Evolutionary conservation across 2,113 vertebrate genomes (phyloP).

Genomic region (Gymnorhina tibicen): DNA sequence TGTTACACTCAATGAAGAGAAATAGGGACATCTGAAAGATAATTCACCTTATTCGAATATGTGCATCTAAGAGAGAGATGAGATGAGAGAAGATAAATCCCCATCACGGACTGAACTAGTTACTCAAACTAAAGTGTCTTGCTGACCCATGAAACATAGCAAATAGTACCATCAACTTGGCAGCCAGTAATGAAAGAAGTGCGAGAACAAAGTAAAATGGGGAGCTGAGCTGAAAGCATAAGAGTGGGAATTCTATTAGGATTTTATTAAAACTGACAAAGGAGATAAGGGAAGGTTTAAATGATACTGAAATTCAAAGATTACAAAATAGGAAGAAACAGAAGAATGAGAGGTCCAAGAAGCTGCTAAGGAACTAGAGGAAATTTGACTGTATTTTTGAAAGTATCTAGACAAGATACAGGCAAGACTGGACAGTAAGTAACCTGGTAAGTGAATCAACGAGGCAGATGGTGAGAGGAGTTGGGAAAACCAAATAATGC

Average conservation of each 20-base stretch:
- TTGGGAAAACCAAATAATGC: background rate
- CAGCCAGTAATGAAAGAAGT: background rate
- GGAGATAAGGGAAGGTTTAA: background rate
- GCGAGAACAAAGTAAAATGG: background rate
- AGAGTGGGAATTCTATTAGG: background rate
- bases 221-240: background rate
- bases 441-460: background rate
- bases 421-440: background rate
- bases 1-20: background rate
- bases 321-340: background rate
- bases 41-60: background rate
- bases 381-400: background rate
- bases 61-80: background rate
- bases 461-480: background rate
- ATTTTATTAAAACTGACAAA: background rate
- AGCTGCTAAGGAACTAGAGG: background rate
- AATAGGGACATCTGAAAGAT: background rate
- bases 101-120: background rate
- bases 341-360: background rate
- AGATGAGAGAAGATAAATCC: background rate
- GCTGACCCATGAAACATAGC: background rate
- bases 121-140: background rate
- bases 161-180: background rate
- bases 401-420: background rate
- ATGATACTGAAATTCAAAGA: background rate